Conservation (phyloP, 1,140 invertebrate species). For the Ips nitidus region DNA sequence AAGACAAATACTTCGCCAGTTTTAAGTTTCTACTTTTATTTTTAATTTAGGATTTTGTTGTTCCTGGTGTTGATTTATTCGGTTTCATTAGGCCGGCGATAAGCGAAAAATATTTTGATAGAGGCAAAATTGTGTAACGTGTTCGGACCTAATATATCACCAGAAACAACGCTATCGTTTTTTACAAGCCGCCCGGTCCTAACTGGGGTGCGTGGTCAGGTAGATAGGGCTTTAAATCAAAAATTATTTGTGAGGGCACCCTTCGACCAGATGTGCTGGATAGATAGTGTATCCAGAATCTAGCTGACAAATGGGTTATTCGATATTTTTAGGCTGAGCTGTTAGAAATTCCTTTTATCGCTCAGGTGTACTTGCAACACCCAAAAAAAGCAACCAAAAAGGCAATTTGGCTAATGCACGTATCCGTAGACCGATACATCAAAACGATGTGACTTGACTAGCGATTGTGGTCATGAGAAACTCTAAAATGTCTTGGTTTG, state of each 20-base stretch:
- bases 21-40: slow-evolving; percentile 18
- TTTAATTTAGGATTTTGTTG: slow-evolving; percentile 12
- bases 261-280: slow-evolving; percentile 30
- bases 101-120: background rate
- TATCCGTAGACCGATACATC: slow-evolving; percentile 48
- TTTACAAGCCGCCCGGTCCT: slow-evolving; percentile 23
- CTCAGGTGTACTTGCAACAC: background rate
- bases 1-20: slow-evolving; percentile 32
- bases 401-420: slow-evolving; percentile 50
- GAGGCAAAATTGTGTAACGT: slow-evolving; percentile 16
- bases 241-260: slow-evolving; percentile 36
- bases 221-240: slow-evolving; percentile 34
- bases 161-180: slow-evolving; percentile 23
- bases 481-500: slow-evolving; percentile 14
- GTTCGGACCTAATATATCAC: slow-evolving; percentile 20
- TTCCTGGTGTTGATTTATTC: slow-evolving; percentile 6
- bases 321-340: slow-evolving; percentile 17
- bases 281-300: slow-evolving; percentile 35
- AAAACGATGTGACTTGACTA: slow-evolving; percentile 44
- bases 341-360: slow-evolving; percentile 3
- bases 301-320: slow-evolving; percentile 34
- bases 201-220: slow-evolving; percentile 33
- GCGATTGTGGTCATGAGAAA: slow-evolving; percentile 41
- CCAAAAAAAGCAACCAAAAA: slow-evolving; percentile 45
- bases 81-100: slow-evolving; percentile 2